Evolutionary conservation across 2,797 vertebrate species (phyloP).

Genomic region (Mus spretus): DNA sequence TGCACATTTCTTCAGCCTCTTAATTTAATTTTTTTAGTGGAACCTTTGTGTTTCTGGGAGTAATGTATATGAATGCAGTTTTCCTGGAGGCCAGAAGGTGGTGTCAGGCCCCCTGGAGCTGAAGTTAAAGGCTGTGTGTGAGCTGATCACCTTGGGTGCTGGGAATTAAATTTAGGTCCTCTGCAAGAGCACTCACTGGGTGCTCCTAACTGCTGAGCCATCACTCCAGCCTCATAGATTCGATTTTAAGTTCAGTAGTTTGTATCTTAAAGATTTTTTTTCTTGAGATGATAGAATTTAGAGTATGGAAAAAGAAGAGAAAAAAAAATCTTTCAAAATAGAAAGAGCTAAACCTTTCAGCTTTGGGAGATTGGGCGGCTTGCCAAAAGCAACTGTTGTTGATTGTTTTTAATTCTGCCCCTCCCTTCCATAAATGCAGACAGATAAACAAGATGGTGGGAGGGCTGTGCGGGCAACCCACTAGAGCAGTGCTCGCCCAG

Average conservation of each 20-base stretch:
- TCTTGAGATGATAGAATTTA: conserved; percentile 42
- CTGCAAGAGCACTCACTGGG: neutral
- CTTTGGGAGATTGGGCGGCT: conserved; percentile 24
- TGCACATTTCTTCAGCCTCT: neutral
- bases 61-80: neutral
- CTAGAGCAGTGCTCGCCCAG: neutral
- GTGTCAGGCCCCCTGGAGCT: neutral
- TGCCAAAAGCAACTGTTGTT: neutral
- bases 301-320: neutral
- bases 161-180: neutral
- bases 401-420: conserved; percentile 1
- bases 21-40: neutral
- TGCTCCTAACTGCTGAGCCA: neutral
- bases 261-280: conserved; percentile 5
- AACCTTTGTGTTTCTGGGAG: neutral
- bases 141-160: neutral
- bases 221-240: neutral
- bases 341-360: neutral
- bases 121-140: neutral
- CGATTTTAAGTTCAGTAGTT: conserved; percentile 15
- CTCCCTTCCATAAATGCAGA: neutral
- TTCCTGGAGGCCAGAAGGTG: neutral
- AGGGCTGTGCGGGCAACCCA: neutral
- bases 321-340: conserved; percentile 35
- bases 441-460: neutral